phyloP scores from a whole-genome alignment of 1,140 invertebrate genomes.

The Lamellibrachia luymesi region DNA sequence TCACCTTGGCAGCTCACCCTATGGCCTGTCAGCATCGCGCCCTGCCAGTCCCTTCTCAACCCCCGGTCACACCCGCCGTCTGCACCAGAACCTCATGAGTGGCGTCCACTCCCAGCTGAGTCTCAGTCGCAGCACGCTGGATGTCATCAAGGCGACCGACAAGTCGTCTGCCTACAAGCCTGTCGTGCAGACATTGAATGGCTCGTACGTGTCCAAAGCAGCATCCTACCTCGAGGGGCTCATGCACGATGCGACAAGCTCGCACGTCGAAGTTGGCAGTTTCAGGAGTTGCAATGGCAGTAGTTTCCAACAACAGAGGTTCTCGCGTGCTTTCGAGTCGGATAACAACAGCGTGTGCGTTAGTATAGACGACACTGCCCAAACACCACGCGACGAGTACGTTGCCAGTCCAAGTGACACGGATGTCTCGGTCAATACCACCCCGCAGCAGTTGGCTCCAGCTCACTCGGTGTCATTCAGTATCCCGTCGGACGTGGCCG shows the following conservation, averaged over 20 bases:
- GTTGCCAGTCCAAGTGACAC: not conserved
- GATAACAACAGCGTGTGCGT: not conserved
- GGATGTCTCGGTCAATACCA: not conserved
- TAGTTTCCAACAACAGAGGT: not conserved
- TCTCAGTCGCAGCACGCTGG: not conserved
- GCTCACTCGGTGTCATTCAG: not conserved
- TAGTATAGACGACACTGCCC: not conserved
- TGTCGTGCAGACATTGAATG: not conserved
- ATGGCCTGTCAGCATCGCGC: not conserved
- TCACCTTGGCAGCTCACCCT: conserved; percentile 8
- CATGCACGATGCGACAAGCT: not conserved
- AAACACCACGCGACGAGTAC: not conserved
- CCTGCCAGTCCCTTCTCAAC: conserved; percentile 16
- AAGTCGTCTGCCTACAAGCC: not conserved
- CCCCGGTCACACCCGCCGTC: conserved; percentile 8
- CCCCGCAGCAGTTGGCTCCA: not conserved
- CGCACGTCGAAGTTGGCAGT: not conserved
- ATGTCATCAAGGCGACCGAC: not conserved
- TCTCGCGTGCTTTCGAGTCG: not conserved
- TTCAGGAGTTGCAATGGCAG: not conserved
- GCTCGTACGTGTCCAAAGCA: not conserved
- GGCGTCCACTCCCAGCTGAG: not conserved
- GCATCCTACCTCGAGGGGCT: not conserved
- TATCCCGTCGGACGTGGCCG: not conserved
- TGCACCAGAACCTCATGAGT: conserved; percentile 26